These are phyloP conservation scores for Lepidocyrtoides sp. DNA, from an alignment of 2,888 invertebrate species.

Conservation along the genomic window DNA sequence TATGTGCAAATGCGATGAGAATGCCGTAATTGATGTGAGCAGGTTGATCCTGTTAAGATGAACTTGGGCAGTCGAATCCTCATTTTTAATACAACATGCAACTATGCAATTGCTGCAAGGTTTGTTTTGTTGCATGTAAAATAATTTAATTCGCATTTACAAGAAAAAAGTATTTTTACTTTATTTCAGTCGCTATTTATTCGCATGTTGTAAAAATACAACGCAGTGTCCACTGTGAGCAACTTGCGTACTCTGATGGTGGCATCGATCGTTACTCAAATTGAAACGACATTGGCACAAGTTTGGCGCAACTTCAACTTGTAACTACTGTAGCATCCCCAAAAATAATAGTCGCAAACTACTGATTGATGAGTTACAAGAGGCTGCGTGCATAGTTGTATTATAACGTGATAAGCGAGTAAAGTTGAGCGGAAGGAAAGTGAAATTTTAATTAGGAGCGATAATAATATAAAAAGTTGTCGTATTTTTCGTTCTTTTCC, in stretches of 20 bases:
- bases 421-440: slow-evolving; percentile 16
- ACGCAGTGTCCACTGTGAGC: too few species aligned
- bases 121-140: too few species aligned
- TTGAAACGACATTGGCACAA: slow-evolving; percentile 40
- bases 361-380: background rate
- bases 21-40: too few species aligned
- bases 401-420: slow-evolving; percentile 21
- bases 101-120: too few species aligned
- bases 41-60: too few species aligned
- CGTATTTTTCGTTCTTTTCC: background rate
- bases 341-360: slow-evolving; percentile 1
- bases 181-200: too few species aligned
- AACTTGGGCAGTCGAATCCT: too few species aligned
- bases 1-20: too few species aligned
- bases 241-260: background rate
- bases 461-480: background rate
- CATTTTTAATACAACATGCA: too few species aligned
- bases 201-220: background rate
- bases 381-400: background rate
- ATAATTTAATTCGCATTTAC: too few species aligned
- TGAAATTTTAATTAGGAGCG: background rate
- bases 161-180: too few species aligned
- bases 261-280: background rate
- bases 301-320: slow-evolving; percentile 43
- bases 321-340: background rate